Percentiles rank a stretch among this genome's conserved stretches.
phyloP scores from a whole-genome alignment of 2,888 invertebrate species.

The Ectobius pallidus region DNA sequence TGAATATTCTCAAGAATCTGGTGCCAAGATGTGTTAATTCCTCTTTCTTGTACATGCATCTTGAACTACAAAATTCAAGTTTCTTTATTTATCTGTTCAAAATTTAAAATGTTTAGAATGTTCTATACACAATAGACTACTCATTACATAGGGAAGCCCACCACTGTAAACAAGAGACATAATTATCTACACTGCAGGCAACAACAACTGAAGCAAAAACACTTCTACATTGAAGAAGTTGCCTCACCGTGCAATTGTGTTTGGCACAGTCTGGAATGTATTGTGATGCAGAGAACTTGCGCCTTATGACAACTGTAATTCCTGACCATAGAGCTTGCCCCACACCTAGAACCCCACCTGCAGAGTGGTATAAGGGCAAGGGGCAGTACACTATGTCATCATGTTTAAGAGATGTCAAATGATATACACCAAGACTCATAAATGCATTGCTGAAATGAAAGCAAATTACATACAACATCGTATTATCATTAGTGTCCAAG shows the following conservation, averaged over 20 bases:
- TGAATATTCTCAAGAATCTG: too few species aligned
- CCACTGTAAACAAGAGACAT: neutral
- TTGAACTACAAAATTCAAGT: too few species aligned
- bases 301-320: constrained; percentile 77
- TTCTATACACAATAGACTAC: too few species aligned
- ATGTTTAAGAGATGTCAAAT: constrained; percentile 68
- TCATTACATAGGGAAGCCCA: neutral
- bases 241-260: constrained; percentile 85
- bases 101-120: too few species aligned
- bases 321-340: constrained; percentile 80
- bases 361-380: constrained; percentile 93
- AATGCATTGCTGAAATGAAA: constrained; percentile 26
- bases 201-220: neutral
- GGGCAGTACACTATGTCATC: constrained; percentile 87
- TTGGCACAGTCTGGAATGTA: constrained; percentile 94
- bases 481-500: too few species aligned
- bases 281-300: constrained; percentile 92
- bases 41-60: too few species aligned
- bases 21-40: too few species aligned
- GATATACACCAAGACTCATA: constrained; percentile 68
- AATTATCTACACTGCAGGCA: neutral
- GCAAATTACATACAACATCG: neutral
- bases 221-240: neutral
- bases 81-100: too few species aligned
- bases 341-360: constrained; percentile 86